Conservation (phyloP, 2,797 vertebrate genomes). For the Rhinatrema bivittatum region DNA sequence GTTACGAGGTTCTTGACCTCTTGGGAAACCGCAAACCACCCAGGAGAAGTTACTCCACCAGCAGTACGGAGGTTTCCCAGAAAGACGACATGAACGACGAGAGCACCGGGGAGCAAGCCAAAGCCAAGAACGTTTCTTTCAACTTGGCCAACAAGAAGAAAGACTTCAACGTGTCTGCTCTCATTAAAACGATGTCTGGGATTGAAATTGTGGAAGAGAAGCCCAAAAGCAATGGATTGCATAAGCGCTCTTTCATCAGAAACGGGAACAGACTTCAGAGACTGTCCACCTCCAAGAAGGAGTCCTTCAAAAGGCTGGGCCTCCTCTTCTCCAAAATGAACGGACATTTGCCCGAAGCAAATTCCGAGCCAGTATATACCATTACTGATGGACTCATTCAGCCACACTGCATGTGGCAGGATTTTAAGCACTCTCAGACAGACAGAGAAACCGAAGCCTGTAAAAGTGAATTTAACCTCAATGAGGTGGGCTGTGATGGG, state of each 20-base stretch:
- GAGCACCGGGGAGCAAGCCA: slow-evolving; percentile 60
- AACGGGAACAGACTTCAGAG: slow-evolving; percentile 67
- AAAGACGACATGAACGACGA: slow-evolving; percentile 60
- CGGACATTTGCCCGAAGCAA: slow-evolving; percentile 64
- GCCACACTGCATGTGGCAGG: slow-evolving; percentile 74
- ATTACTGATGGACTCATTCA: slow-evolving; percentile 85
- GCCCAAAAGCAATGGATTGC: slow-evolving; percentile 80
- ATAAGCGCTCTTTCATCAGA: slow-evolving; percentile 66
- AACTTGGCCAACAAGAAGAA: slow-evolving; percentile 57
- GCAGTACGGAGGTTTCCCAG: slow-evolving; percentile 71
- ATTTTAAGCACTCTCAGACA: slow-evolving; percentile 70
- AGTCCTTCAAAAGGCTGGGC: slow-evolving; percentile 84
- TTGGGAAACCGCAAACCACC: slow-evolving; percentile 86
- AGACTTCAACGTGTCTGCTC: slow-evolving; percentile 69
- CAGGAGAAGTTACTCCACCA: slow-evolving; percentile 79
- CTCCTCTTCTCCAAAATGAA: slow-evolving; percentile 86
- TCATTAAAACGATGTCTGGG: slow-evolving; percentile 80
- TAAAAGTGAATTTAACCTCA: slow-evolving; percentile 80
- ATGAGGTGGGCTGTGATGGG: slow-evolving; percentile 71
- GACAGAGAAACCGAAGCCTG: slow-evolving; percentile 66
- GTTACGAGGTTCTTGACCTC: slow-evolving; percentile 89
- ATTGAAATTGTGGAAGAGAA: slow-evolving; percentile 64
- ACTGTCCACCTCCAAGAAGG: slow-evolving; percentile 68
- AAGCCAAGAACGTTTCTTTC: slow-evolving; percentile 72
- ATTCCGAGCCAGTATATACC: slow-evolving; percentile 76